These are phyloP conservation scores for Holothuria scabra DNA, from an alignment of 53 echinoderm and acorn worm genomes.

Conservation along the genomic window DNA sequence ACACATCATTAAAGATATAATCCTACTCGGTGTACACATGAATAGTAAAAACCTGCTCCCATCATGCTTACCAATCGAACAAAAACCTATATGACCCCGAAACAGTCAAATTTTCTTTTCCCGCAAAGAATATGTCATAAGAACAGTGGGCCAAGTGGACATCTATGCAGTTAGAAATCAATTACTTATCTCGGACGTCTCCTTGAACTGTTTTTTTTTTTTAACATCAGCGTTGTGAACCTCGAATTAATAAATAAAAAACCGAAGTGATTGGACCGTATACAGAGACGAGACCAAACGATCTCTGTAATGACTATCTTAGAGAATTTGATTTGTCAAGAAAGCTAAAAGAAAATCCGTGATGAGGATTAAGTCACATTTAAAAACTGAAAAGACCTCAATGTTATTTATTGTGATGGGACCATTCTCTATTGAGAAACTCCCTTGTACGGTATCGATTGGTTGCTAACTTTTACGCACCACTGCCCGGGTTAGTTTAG, in stretches of 20 bases:
- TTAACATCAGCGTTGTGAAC: not conserved
- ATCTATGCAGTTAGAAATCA: conserved; percentile 1
- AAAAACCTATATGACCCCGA: no score
- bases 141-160: not conserved
- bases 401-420: conserved; percentile 34
- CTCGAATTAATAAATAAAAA: not conserved
- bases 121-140: no score
- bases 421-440: not conserved
- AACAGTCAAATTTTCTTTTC: no score
- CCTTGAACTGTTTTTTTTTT: conserved; percentile 22
- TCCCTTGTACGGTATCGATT: not conserved
- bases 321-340: no score
- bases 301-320: no score
- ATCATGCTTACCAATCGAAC: no score
- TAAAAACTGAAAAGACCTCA: not conserved
- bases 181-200: conserved; percentile 21
- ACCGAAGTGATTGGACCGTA: not conserved
- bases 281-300: no score
- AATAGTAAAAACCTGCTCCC: no score
- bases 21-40: no score
- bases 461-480: conserved; percentile 38
- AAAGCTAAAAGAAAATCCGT: no score
- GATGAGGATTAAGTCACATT: no score
- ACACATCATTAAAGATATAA: no score
- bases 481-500: conserved; percentile 16